Evolutionary conservation across 2,113 vertebrate genomes (phyloP), one percentile per base, ranked within the genome.

Genomic region (Odontophorus gujanensis): DNA sequence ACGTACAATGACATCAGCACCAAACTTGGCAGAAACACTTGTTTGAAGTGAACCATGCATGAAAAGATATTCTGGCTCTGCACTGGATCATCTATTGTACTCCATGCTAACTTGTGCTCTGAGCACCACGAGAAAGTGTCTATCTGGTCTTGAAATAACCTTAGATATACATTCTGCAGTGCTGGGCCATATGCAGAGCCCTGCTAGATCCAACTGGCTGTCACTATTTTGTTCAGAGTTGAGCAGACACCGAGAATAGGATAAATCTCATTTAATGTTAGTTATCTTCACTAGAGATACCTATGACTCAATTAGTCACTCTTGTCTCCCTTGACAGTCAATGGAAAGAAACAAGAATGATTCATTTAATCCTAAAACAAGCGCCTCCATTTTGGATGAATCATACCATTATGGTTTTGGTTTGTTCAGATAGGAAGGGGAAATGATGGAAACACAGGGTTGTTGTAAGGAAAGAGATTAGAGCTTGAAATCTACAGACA

Each of bases 361-460:
- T 87, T 92, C 93, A 96, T 72, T 68, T 92, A 42, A 58, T 92
- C 53, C 40, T 79, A 89, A 92, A 96, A 55, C 84, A 91, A 87
- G 79, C 42, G 36, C 76, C 75, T 89, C 45, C 76, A 87, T 89
- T 74, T 45, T 47, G 71, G 75, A 76, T 95, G 93, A 96, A 87
- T 95, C 93, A 92, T 85, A 55, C 47, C 76, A 77, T 69, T 65
- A 58, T 14, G 59, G 38, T 55, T 71, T 73, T 78, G 93, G 48
- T 92, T 95, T 80, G 20, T 74, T 74, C 55, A 82, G 55, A 32
- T 47, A 51, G 25, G 11, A 65, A 91, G 47, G 79, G 43, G 78
- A 87, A 89, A 81, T 63, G 30, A 82, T 85, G 36, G 45, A 90
- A 92, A 77, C 77, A 79, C 16, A 13, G 42, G 7, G 1, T 14